These are phyloP conservation scores for Aphaenogaster ashmeadi DNA, from an alignment of 1,140 invertebrate genomes.

Conservation along the genomic window DNA sequence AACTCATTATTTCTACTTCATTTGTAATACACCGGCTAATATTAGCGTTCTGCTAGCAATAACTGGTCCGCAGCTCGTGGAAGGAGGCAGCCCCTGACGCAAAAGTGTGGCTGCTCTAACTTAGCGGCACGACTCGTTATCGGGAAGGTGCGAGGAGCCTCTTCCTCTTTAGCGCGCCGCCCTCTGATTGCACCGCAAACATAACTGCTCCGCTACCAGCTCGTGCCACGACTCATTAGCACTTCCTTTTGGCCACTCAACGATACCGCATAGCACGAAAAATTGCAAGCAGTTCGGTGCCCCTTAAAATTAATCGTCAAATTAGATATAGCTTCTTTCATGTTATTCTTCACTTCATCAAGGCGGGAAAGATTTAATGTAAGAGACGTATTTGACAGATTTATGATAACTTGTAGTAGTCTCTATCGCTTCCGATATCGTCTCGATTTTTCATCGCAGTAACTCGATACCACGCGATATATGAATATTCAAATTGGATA, in stretches of 20 bases:
- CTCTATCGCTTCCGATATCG: neutral
- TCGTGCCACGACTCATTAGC: constrained; percentile 80
- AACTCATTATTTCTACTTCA: neutral
- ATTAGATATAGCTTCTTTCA: neutral
- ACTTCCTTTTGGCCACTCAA: constrained; percentile 66
- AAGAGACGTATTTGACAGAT: neutral
- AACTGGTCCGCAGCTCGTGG: constrained; percentile 13
- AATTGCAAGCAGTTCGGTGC: constrained; percentile 28
- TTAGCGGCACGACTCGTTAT: constrained; percentile 81
- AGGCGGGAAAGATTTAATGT: neutral
- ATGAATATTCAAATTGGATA: neutral
- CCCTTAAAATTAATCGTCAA: constrained; percentile 45
- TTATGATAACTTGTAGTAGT: neutral
- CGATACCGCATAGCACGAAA: constrained; percentile 14
- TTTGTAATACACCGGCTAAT: constrained; percentile 10
- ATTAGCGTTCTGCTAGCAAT: constrained; percentile 16
- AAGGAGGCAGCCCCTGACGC: constrained; percentile 25
- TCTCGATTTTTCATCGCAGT: neutral
- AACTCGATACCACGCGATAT: neutral
- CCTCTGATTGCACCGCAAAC: constrained; percentile 83
- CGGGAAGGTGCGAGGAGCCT: constrained; percentile 83
- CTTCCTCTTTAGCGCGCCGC: constrained; percentile 82
- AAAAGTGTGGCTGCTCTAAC: constrained; percentile 60
- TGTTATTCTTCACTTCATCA: neutral
- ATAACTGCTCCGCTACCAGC: constrained; percentile 76